phyloP scores from a whole-genome alignment of 2,797 vertebrate genomes.

The Neoniphon sammara region DNA sequence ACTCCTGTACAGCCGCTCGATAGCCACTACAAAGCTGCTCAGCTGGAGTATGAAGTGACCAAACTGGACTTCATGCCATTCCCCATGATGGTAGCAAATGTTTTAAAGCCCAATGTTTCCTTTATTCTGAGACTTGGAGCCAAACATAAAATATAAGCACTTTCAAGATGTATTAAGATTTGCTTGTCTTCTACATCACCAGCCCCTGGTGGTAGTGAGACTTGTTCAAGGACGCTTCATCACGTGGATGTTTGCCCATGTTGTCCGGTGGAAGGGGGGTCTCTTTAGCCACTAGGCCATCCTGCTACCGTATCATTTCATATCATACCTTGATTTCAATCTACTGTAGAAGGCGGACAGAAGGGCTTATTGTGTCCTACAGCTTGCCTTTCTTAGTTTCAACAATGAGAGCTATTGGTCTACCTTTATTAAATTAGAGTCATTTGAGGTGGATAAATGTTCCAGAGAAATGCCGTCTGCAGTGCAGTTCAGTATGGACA shows the following conservation, averaged over 20 bases:
- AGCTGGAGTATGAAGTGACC: conserved; percentile 43
- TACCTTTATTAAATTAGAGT: conserved; percentile 48
- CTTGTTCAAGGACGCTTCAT: not conserved
- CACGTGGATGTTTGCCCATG: not conserved
- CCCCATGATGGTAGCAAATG: conserved; percentile 5
- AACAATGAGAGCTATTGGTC: conserved; percentile 39
- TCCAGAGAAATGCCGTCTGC: conserved; percentile 9
- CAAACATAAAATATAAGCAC: not conserved
- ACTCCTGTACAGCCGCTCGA: conserved; percentile 43
- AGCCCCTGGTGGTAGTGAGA: not conserved
- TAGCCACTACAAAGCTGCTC: conserved; percentile 38
- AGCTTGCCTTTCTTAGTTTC: conserved; percentile 13
- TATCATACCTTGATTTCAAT: not conserved
- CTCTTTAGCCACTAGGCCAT: conserved; percentile 6
- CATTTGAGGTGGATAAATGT: conserved; percentile 38
- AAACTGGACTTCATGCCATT: not conserved
- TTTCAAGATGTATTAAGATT: not conserved
- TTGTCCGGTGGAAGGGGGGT: not conserved
- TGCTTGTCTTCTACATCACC: not conserved
- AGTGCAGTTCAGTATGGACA: not conserved
- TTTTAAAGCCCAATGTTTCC: not conserved
- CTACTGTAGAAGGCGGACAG: conserved; percentile 8
- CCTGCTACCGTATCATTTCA: not conserved
- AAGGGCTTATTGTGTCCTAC: not conserved
- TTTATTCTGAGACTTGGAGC: not conserved